Percentiles rank a stretch among this genome's conserved stretches.
phyloP scores from a whole-genome alignment of 2,797 vertebrate genomes.

The Pristis pectinata region DNA sequence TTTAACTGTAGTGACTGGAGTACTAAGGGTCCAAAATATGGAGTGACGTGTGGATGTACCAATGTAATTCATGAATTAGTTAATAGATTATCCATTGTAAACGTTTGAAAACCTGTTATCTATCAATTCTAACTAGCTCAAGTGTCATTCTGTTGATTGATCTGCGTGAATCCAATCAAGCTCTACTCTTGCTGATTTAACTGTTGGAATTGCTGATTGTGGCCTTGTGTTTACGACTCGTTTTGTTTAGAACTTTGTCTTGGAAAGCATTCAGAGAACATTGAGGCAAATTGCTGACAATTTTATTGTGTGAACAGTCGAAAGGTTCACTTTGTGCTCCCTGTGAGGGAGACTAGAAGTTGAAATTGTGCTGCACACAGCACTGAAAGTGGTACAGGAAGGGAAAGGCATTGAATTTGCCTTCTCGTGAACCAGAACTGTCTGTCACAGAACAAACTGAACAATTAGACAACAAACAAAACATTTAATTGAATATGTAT shows the following conservation, averaged over 20 bases:
- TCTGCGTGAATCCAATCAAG: constrained; percentile 1
- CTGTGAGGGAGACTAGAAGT: background rate
- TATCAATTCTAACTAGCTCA: background rate
- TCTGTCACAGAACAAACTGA: background rate
- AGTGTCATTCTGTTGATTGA: background rate
- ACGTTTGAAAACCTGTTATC: background rate
- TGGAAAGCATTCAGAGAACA: background rate
- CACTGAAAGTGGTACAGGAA: background rate
- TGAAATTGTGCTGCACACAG: background rate
- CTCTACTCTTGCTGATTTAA: background rate
- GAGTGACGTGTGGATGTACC: background rate
- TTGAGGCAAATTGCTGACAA: background rate
- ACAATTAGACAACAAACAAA: background rate
- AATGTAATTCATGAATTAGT: background rate
- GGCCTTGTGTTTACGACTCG: background rate
- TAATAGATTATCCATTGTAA: background rate
- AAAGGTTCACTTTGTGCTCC: background rate
- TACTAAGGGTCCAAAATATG: background rate
- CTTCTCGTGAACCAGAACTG: background rate
- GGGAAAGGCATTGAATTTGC: background rate
- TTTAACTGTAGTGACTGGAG: background rate
- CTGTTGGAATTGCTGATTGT: background rate
- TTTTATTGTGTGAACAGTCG: constrained; percentile 27
- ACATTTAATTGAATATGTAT: no score
- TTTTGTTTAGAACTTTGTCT: background rate